Evolutionary conservation across 2,888 invertebrate species (phyloP), one percentile per base, ranked within the genome.

Genomic region (Tiliacea citrago): DNA sequence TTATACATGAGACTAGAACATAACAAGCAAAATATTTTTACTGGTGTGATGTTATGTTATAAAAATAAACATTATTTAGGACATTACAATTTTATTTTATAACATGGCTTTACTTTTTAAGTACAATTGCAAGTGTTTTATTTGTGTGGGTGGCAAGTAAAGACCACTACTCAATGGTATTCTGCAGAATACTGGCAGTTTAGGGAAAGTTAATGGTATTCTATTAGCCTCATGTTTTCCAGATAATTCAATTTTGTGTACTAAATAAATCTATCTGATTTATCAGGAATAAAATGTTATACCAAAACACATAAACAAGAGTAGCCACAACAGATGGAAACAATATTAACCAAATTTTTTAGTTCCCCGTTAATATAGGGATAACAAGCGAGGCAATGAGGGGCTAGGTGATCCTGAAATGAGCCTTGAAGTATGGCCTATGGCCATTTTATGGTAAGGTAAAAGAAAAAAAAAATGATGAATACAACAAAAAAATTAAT

Each of bases 21-120:
- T 49, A 49, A 3, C 29, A 39, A 55, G 35, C 4, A 2, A 61
- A 62, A 73, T 47, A 0, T 29, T 1, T 61, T 72, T 42, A 16
- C 18, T 21, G 24, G 13, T 16, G 9, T 21, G 16, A 53, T 53
- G 39, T 60, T 45, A 51, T n/a, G 24, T 13, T 55, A 57, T n/a
- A 13, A 49, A 47, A 74, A 57, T 74, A 75, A 58, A 75, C 35
- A 55, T 24, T 47, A 62, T 45, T 45, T 29, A 10, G 29, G 5
- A 18, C 8, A 70, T 29, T 45, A 29, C 21, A 53, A 51, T 65
- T 8, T 53, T 63, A n/a, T 42, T 8, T 53, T 63, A n/a, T 42
- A 24, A 51, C 10, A 51, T 18, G n/a, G 9, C 9, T 42, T 57
- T 45, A 61, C 6, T 61, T 55, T 66, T 63, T 29, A 74, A 24